Evolutionary conservation across 2,888 invertebrate species (phyloP).

Genomic region (Drosophila tanythrix): DNA sequence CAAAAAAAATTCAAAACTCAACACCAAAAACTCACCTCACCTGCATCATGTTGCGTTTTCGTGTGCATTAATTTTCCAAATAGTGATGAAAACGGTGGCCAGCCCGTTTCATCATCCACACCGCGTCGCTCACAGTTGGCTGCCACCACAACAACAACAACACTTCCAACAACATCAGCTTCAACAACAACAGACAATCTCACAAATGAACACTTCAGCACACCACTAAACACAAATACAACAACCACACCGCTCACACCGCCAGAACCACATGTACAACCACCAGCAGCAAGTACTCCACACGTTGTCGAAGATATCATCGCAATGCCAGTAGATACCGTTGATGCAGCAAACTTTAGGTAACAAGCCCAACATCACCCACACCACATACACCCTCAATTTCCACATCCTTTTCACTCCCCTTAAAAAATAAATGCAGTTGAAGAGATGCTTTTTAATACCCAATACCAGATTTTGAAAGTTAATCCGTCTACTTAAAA

Average conservation of each 20-base stretch:
- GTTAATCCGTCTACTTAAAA: not conserved
- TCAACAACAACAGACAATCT: conserved; percentile 59
- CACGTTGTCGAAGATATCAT: conserved; percentile 73
- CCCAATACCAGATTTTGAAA: not conserved
- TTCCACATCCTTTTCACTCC: not conserved
- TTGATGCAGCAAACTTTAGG: conserved; percentile 81
- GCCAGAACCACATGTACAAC: conserved; percentile 67
- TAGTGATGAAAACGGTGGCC: conserved; percentile 77
- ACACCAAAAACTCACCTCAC: conserved; percentile 35
- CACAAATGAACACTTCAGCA: conserved; percentile 67
- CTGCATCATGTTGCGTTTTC: conserved; percentile 46
- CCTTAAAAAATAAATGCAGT: not conserved
- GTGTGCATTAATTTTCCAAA: conserved; percentile 43
- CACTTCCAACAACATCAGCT: conserved; percentile 28
- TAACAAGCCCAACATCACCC: conserved; percentile 56
- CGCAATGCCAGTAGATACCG: conserved; percentile 82
- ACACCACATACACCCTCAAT: conserved; percentile 6
- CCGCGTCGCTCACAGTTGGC: conserved; percentile 72
- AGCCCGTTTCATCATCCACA: conserved; percentile 70
- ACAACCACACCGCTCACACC: conserved; percentile 79
- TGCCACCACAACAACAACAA: conserved; percentile 43
- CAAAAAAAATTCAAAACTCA: not conserved
- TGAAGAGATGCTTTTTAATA: not conserved
- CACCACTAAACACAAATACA: conserved; percentile 69
- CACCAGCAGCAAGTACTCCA: conserved; percentile 76